Base-by-base conservation (phyloP, 2,888 invertebrate genomes). In the Leptura quadrifasciata region DNA sequence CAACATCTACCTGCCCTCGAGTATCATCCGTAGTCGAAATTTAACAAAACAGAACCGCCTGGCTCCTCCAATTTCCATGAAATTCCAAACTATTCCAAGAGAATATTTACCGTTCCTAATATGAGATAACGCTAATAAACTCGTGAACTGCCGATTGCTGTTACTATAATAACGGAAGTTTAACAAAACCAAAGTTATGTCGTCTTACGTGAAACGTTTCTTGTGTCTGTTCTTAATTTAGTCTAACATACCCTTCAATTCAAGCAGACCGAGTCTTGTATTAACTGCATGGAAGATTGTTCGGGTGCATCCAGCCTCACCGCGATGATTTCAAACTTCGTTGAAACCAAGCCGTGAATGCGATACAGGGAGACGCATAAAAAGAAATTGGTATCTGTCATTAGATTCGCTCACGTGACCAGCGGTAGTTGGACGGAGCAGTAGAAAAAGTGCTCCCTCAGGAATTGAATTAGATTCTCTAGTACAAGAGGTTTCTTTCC, bases 291-390 rank as follows among this genome's bases (percentile, higher is more conserved):
- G 1, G 35, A 47, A 63, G 39, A 63, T 63, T 63, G 63, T 63
- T 63, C 63, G 63, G 63, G 39, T 63, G 63, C 63, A 63, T 63
- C 63, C 63, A 63, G 63, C 47, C n/a, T 63, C 39, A 21, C 18
- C 18, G 6, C 20, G 63, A 18, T 39, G 39, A 39, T 21, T 63
- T 20, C 63, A 39, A 63, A 63, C 63, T 63, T 63, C 20, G 63
- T 47, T 63, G 20, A 39, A 63, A 63, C 18, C 24, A 39, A 63
- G 39, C 10, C 21, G 20, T 39, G 15, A n/a, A 4, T n/a, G 17
- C n/a, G 15, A 47, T 47, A 47, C 47, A n/a, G n/a, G n/a, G 15
- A 15, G 47, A 39, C 0, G 39, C 10, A 39, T 12, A 39, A 39
- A 10, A 39, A 12, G 39, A 39, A 39, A 10, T 2, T 10, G 12